Evolutionary conservation across 2,113 vertebrate genomes (phyloP), one percentile per base, ranked within the genome.

Genomic region (Meles meles): DNA sequence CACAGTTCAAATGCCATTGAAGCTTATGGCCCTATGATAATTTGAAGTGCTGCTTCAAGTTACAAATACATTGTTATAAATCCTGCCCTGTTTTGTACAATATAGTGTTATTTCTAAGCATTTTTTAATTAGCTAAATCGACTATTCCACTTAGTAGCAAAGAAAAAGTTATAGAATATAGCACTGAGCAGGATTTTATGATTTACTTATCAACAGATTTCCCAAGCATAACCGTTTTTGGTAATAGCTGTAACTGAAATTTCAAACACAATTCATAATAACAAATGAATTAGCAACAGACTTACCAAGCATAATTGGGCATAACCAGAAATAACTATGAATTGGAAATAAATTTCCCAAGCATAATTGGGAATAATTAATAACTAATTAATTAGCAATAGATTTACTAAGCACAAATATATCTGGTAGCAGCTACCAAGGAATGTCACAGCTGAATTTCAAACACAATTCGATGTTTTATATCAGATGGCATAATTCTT

Each of bases 161-260:
- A 92, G 20, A 89, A n/a, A 96, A 93, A 94, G 87, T 93, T 57
- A 95, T 93, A 74, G 39, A 88, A 61, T 93, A 76, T 52, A 81
- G 1, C 17, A 82, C 72, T 71, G 4, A 90, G 47, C 3, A 65
- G 20, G 18, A 39, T 0, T 10, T 74, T 88, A 79, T 74, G 10
- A 90, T 87, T 89, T 93, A 80, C 61, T 63, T 71, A 74, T n/a
- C 29, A 90, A 96, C 52, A 52, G 31, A 82, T 86, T 67, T 86
- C 23, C 27, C 39, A 8, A 88, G 63, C 13, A 59, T 82, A 93
- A 93, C 86, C 77, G 12, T 57, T 65, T 61, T 37, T 44, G 65
- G 37, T 91, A 76, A 52, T 21, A n/a, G 27, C 15, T 79, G 49
- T 3, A 77, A 17, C 14, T 85, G n/a, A 96, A 93, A 96, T 96